phyloP scores from a whole-genome alignment of 1,140 invertebrate genomes.

The Rhizoglyphus robini region DNA sequence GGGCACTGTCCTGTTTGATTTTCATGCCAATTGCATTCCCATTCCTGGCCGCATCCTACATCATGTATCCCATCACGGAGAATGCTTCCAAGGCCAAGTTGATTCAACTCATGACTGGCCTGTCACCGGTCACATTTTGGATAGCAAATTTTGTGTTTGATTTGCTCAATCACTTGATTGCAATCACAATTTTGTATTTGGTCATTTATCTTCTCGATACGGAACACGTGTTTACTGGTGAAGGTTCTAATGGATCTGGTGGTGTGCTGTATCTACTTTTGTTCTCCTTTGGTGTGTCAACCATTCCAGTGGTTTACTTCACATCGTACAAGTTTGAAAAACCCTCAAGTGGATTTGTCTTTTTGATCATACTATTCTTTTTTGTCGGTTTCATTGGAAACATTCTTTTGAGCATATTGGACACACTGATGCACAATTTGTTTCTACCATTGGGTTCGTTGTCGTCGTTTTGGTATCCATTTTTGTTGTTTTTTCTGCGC shows the following conservation, averaged over 20 bases:
- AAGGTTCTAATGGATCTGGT: too few species aligned
- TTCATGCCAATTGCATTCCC: conserved; percentile 21
- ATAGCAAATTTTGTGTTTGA: conserved; percentile 24
- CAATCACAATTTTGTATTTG: conserved; percentile 19
- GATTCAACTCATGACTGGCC: conserved; percentile 26
- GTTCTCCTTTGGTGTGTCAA: conserved; percentile 23
- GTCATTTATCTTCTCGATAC: conserved; percentile 19
- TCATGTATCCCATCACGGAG: conserved; percentile 26
- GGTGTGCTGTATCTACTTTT: conserved; percentile 20
- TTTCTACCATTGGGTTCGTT: too few species aligned
- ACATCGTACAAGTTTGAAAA: conserved; percentile 23
- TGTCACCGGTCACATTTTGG: conserved; percentile 22
- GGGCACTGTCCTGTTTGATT: neutral
- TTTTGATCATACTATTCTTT: neutral
- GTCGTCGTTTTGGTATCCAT: too few species aligned
- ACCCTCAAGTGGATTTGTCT: conserved; percentile 22
- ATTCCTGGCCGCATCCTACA: conserved; percentile 23
- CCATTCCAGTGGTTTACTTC: conserved; percentile 26
- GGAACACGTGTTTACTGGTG: conserved; percentile 13
- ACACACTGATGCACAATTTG: neutral
- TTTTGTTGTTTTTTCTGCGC: neutral
- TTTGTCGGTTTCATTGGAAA: neutral
- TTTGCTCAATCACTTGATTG: conserved; percentile 9
- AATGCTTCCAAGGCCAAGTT: conserved; percentile 24
- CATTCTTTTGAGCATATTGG: neutral